Evolutionary conservation across 92 coral and sea anemone genomes (phyloP), one percentile per base, ranked within the genome.

Genomic region (Porites lobata): DNA sequence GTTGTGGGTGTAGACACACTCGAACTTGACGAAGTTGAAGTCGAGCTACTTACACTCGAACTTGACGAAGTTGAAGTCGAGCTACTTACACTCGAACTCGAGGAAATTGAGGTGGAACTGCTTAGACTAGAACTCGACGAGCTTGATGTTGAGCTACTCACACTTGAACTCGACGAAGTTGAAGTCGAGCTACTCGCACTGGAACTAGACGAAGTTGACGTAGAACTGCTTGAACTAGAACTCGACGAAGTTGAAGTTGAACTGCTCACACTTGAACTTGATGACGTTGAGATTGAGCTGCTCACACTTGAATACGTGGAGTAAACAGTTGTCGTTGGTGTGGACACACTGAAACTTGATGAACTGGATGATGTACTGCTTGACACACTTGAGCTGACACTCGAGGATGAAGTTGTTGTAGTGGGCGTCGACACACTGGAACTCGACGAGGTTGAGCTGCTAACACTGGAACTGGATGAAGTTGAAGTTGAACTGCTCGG

Each of bases 361-460:
- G 59, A 54, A 54, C 59, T 54, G 0, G 29, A 59, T 9, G 79
- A 14, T 68, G 71, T 76, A 89, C 69, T 61, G 68, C 66, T 59
- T 12, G 79, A 80, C 20, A 87, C 90, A 69, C 90, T 80, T 11
- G 79, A 69, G 50, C 72, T 78, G 38, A 72, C 47, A 3, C 82
- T 15, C 18, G 88, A 10, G 69, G 77, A 81, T 1, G 66, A 20
- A 19, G 76, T 88, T 2, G 91, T 87, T 0, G 86, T 59, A 6
- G 38, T 22, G 5, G 71, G 29, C 13, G 71, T 66, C 1, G 70
- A 66, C 29, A 61, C 65, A 17, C 65, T 61, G 12, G 71, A 66
- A 66, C 38, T 66, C 32, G 47, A 20, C 11, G 79, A 75, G 24
- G 69, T 18, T n/a, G 5, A 18, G 20, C 69, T 64, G 21, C 69